A percentile compares a stretch with the other conserved stretches of the same genome.
These are phyloP conservation scores for Chromoteleia sp. DNA, from an alignment of 2,888 invertebrate species.

Conservation along the genomic window DNA sequence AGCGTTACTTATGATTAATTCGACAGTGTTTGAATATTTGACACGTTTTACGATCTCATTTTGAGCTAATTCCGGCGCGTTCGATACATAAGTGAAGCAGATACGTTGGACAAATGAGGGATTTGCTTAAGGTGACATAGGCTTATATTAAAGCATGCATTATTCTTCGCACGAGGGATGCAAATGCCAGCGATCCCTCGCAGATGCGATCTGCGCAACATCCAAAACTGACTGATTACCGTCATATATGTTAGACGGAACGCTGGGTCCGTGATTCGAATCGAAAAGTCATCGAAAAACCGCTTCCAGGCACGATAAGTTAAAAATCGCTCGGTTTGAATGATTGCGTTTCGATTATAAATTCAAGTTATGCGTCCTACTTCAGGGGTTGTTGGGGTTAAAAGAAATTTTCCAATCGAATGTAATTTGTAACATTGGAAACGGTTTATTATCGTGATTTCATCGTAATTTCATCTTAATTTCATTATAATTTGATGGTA, in stretches of 20 bases:
- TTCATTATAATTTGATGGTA: no score
- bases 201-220: constrained; percentile 76
- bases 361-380: constrained; percentile 4
- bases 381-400: background rate
- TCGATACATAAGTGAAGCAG: constrained; percentile 44
- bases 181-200: constrained; percentile 80
- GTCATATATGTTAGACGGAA: constrained; percentile 78
- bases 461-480: no score
- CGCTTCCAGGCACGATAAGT: constrained; percentile 37
- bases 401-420: no score
- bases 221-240: constrained; percentile 79
- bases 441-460: no score
- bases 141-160: constrained; percentile 70
- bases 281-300: constrained; percentile 67
- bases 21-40: constrained; percentile 33
- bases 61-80: constrained; percentile 42
- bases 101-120: constrained; percentile 65
- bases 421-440: no score
- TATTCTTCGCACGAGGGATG: constrained; percentile 81
- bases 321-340: constrained; percentile 38
- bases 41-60: constrained; percentile 56
- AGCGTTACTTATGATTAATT: constrained; percentile 21
- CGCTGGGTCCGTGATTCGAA: constrained; percentile 79
- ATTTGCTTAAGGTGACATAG: constrained; percentile 67
- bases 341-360: constrained; percentile 23